A percentile compares a stretch with the other conserved stretches of the same genome.
Conservation (phyloP, 1,140 invertebrate genomes). For the Lithobius niger region DNA sequence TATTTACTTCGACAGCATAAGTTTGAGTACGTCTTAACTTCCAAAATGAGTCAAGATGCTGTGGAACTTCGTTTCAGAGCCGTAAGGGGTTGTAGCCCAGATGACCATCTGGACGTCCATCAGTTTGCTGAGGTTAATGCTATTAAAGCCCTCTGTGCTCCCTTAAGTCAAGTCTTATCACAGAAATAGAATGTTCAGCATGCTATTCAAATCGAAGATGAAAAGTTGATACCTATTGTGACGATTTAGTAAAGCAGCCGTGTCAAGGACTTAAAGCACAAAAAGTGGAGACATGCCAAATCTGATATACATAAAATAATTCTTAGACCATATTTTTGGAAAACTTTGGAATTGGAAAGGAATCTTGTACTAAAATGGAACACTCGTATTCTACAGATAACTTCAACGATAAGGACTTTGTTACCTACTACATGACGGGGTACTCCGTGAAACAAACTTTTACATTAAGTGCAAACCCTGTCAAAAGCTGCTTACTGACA, state of each 20-base stretch:
- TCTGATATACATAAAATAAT: neutral
- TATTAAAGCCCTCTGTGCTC: neutral
- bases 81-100: neutral
- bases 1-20: neutral
- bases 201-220: neutral
- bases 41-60: slow-evolving; percentile 4
- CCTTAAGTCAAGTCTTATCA: too few species aligned
- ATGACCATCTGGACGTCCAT: neutral
- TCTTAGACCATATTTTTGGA: neutral
- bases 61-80: neutral
- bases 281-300: neutral
- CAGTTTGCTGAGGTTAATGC: neutral
- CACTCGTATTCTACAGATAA: neutral
- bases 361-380: neutral
- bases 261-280: neutral
- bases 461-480: too few species aligned
- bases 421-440: neutral
- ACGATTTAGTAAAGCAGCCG: neutral
- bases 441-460: neutral
- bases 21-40: neutral
- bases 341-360: neutral
- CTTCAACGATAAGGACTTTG: neutral
- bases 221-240: neutral
- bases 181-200: neutral
- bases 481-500: too few species aligned